Evolutionary conservation across 2,888 invertebrate species (phyloP).

Genomic region (Desoria tigrina): DNA sequence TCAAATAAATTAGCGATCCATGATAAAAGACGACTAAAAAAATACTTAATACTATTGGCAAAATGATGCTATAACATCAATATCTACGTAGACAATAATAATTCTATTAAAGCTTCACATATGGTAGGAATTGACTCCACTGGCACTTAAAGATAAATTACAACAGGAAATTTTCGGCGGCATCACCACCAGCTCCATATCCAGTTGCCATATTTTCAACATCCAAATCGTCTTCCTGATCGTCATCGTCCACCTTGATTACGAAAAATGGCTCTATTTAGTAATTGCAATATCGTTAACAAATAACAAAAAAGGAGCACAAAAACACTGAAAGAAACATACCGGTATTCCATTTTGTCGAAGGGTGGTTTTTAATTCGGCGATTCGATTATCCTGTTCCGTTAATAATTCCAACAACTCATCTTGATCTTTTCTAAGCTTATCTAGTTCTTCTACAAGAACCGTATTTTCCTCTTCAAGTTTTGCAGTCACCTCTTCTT

Average conservation of each 20-base stretch:
- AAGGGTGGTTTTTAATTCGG: constrained; percentile 62
- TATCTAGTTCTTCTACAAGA: constrained; percentile 62
- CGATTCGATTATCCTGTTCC: constrained; percentile 79
- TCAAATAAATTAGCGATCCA: too few relatives aligned
- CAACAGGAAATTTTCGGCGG: constrained; percentile 21
- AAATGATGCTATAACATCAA: too few relatives aligned
- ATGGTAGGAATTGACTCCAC: too few relatives aligned
- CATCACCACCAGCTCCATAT: constrained; percentile 1
- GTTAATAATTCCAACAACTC: constrained; percentile 84
- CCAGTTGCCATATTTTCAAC: constrained; percentile 15
- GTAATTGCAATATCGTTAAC: neutral
- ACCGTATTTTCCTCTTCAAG: constrained; percentile 56
- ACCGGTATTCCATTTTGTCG: constrained; percentile 19
- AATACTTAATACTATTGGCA: too few relatives aligned
- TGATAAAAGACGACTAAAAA: too few relatives aligned
- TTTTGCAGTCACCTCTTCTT: constrained; percentile 50
- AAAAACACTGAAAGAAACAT: neutral
- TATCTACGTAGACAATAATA: too few relatives aligned
- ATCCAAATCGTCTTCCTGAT: constrained; percentile 22
- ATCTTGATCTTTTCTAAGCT: constrained; percentile 84
- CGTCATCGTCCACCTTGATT: constrained; percentile 21
- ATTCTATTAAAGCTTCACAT: too few relatives aligned
- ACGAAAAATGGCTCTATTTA: neutral
- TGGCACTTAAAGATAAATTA: too few relatives aligned
- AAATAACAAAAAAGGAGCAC: too few relatives aligned